phyloP scores from a whole-genome alignment of 1,140 invertebrate species.

The Diuraphis noxia region DNA sequence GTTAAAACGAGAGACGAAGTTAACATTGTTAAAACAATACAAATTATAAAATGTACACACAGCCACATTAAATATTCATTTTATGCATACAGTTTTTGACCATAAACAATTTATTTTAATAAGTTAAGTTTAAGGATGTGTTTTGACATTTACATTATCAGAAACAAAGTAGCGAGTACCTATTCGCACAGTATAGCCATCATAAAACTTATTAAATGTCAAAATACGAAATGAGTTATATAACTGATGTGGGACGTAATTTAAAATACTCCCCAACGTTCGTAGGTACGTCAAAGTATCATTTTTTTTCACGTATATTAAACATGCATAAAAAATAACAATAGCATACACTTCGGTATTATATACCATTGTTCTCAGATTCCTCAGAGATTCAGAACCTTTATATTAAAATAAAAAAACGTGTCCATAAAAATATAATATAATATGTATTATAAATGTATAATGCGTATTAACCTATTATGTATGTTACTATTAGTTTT shows the following conservation, averaged over 20 bases:
- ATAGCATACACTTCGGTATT: no score
- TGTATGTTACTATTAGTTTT: no score
- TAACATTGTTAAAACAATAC: neutral
- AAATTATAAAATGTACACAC: neutral
- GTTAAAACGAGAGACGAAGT: neutral
- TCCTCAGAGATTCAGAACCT: no score
- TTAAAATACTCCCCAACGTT: neutral
- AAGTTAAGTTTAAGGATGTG: neutral
- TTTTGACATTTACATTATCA: constrained; percentile 23
- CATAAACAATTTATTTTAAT: constrained; percentile 12
- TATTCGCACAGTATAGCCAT: neutral
- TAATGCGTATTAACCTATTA: no score
- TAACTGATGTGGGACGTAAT: neutral
- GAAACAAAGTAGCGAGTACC: neutral
- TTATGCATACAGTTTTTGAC: neutral
- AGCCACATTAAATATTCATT: neutral
- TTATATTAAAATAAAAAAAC: no score
- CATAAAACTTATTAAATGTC: constrained; percentile 37
- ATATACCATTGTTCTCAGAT: no score
- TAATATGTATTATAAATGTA: no score
- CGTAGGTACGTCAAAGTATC: neutral
- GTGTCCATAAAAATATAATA: no score
- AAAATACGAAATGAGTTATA: constrained; percentile 1
- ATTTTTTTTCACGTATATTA: neutral
- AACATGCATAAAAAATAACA: neutral